Conservation (phyloP, 2,888 invertebrate species). For the Scrobipalpa costella region DNA sequence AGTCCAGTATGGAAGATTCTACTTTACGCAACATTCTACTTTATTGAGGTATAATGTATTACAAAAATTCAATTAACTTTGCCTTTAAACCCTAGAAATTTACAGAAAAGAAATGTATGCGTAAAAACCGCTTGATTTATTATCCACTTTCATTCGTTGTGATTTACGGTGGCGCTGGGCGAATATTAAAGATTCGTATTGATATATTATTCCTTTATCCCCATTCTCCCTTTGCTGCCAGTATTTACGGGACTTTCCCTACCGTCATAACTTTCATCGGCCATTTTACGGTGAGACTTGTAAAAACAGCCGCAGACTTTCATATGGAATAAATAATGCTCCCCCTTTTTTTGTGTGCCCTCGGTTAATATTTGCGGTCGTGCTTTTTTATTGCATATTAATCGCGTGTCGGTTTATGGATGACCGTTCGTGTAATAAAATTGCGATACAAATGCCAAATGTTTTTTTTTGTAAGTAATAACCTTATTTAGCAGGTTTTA, state of each 20-base stretch:
- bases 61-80: background rate
- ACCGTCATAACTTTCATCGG: conserved; percentile 78
- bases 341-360: background rate
- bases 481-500: too few species aligned
- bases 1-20: too few species aligned
- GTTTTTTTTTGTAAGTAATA: too few species aligned
- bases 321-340: conserved; percentile 59
- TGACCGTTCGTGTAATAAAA: too few species aligned
- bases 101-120: conserved; percentile 51
- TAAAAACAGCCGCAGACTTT: conserved; percentile 65
- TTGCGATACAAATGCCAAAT: too few species aligned
- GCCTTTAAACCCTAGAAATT: conserved; percentile 34
- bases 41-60: background rate
- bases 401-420: background rate
- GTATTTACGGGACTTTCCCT: conserved; percentile 74
- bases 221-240: conserved; percentile 68
- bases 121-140: conserved; percentile 68
- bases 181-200: conserved; percentile 81
- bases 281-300: conserved; percentile 74
- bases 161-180: conserved; percentile 75
- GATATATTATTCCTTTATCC: conserved; percentile 81
- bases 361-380: conserved; percentile 14
- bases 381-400: background rate
- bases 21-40: too few species aligned
- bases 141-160: conserved; percentile 71